A percentile compares a stretch with the other conserved stretches of the same genome.
Evolutionary conservation across 1,140 invertebrate genomes (phyloP).

Genomic region (Saccostrea cuccullata): DNA sequence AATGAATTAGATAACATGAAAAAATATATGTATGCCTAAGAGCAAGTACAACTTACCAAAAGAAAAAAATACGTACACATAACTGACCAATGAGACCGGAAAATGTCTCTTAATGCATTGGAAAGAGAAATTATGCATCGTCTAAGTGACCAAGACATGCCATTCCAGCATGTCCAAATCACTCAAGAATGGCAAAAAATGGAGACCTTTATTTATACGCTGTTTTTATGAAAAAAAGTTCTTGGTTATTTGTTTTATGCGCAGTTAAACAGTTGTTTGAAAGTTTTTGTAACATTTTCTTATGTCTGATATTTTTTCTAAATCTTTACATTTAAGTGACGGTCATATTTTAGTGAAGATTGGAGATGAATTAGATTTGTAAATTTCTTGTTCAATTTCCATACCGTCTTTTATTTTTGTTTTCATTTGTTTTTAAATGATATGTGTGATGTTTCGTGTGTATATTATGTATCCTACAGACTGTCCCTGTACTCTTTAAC

Average conservation of each 20-base stretch:
- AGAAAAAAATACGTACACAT: too few relatives aligned
- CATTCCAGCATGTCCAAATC: not conserved
- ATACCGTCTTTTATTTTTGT: too few relatives aligned
- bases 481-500: too few relatives aligned
- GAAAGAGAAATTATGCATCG: not conserved
- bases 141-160: not conserved
- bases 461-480: too few relatives aligned
- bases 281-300: not conserved
- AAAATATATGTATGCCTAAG: too few relatives aligned
- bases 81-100: not conserved
- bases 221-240: not conserved
- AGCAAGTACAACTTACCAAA: too few relatives aligned
- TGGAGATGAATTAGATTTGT: not conserved
- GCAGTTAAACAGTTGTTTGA: not conserved
- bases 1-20: too few relatives aligned
- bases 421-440: too few relatives aligned
- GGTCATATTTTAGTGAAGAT: not conserved
- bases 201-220: not conserved
- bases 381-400: too few relatives aligned
- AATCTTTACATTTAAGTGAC: not conserved
- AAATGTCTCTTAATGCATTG: not conserved
- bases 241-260: not conserved
- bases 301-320: not conserved
- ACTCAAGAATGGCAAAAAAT: slow-evolving; percentile 2
- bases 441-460: too few relatives aligned